Conservation (phyloP, 1,140 invertebrate genomes). For the Drosophila leontia region DNA sequence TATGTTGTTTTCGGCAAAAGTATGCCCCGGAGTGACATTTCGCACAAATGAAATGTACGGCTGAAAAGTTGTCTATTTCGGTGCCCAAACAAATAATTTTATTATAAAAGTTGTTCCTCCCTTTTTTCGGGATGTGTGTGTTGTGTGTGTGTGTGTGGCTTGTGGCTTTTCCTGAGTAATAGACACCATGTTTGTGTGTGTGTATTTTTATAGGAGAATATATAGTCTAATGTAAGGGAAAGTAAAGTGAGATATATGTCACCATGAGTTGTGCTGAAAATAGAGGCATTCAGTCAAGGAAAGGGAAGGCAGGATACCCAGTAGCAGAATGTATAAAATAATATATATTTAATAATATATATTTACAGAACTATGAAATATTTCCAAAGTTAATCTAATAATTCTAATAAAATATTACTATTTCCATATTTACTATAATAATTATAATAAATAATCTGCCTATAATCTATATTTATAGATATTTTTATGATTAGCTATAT, state of each 20-base stretch:
- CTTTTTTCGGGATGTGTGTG: slow-evolving; percentile 2
- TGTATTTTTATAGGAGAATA: slow-evolving; percentile 1
- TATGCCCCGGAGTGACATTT: slow-evolving; percentile 79
- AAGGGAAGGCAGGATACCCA: slow-evolving; percentile 24
- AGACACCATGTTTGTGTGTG: slow-evolving; percentile 31
- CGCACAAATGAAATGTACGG: slow-evolving; percentile 81
- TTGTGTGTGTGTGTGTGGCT: slow-evolving; percentile 3
- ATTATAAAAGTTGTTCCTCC: slow-evolving; percentile 68
- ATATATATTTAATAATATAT: background rate
- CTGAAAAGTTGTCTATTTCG: slow-evolving; percentile 78
- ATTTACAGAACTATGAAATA: background rate
- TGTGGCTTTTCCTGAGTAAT: slow-evolving; percentile 52
- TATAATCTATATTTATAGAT: too few species aligned
- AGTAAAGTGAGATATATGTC: slow-evolving; percentile 56
- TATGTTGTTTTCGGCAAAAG: slow-evolving; percentile 47
- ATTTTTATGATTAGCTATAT: background rate
- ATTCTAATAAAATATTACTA: background rate
- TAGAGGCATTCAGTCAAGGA: background rate
- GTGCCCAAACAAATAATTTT: slow-evolving; percentile 78
- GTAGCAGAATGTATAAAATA: background rate
- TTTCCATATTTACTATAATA: background rate
- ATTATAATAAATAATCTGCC: background rate
- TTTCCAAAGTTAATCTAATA: background rate
- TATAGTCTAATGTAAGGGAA: slow-evolving; percentile 13
- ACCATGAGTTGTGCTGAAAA: slow-evolving; percentile 22